Evolutionary conservation across 2,888 invertebrate species (phyloP), one percentile per base, ranked within the genome.

Genomic region (Philonicus albiceps): DNA sequence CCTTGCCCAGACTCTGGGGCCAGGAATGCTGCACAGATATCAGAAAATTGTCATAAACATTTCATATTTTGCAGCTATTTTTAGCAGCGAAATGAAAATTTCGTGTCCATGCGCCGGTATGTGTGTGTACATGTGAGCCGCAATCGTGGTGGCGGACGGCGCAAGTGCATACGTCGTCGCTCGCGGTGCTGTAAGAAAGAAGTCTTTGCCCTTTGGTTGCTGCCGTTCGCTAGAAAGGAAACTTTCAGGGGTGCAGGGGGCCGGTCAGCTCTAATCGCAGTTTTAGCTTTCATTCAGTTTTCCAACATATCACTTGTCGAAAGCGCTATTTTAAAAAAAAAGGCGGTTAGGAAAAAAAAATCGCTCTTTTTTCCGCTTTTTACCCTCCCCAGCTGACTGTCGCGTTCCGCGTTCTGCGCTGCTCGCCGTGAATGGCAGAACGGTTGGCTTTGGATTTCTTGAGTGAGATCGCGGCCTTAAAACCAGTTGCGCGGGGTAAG

Each of bases 51-150:
- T 85, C 85, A 85, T 85, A 73, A 84, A 85, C 85, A 85, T 74
- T 49, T 85, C 85, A 85, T 85, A 85, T 85, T 85, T 85, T 74
- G 74, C 37, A 30, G 43, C 43, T 85, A 85, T 85, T 85, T 85
- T 85, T 85, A 85, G 85, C 40, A 55, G 34, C 22, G 34, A 64
- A 81, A 81, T 81, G 55, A 64, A 81, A 81, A 81, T 81, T 81
- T 81, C 81, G 81, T 55, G 55, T 8, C 55, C 31, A 22, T 64
- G 30, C 64, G 13, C n/a, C 55, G 11, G 81, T 81, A 16, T 64
- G 64, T 1, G 19, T 76, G 76, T 40, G 27, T 76, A 22, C 43
- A 22, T 43, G 76, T 30, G 40, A 22, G 76, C 31, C 22, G 13
- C 76, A 43, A 11, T 27, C 37, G 37, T 76, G 40, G 40, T 19